Percentiles rank a stretch among this genome's conserved stretches.
Conservation (phyloP, 2,797 vertebrate species). For the Momotus momota region DNA sequence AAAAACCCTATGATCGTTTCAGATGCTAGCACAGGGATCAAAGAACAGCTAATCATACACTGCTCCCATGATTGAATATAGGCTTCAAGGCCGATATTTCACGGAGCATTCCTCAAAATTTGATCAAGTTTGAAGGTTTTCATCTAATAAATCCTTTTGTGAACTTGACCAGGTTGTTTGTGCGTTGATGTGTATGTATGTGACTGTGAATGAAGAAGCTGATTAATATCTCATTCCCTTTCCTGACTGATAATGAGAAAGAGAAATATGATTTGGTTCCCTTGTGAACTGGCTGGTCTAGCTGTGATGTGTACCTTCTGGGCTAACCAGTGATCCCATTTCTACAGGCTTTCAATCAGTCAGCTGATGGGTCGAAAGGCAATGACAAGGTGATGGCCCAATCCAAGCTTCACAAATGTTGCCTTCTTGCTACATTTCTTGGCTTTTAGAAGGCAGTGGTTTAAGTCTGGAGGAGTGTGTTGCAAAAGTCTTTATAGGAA, state of each 20-base stretch:
- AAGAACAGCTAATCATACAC: neutral
- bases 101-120: neutral
- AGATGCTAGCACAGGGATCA: neutral
- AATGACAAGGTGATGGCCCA: neutral
- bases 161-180: neutral
- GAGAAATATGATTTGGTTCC: neutral
- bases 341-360: neutral
- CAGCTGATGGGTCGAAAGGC: neutral
- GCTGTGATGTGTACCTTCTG: neutral
- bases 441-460: neutral
- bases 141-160: neutral
- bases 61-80: neutral
- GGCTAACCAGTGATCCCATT: neutral
- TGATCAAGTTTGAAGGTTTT: neutral
- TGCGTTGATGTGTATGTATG: neutral
- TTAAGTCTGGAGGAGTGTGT: neutral
- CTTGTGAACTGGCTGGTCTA: neutral
- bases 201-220: neutral
- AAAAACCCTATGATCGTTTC: neutral
- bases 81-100: neutral
- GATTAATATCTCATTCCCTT: neutral
- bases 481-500: neutral
- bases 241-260: neutral
- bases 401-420: neutral
- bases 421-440: neutral